phyloP scores from a whole-genome alignment of 2,113 vertebrate species.

The Leucosticte australis region DNA sequence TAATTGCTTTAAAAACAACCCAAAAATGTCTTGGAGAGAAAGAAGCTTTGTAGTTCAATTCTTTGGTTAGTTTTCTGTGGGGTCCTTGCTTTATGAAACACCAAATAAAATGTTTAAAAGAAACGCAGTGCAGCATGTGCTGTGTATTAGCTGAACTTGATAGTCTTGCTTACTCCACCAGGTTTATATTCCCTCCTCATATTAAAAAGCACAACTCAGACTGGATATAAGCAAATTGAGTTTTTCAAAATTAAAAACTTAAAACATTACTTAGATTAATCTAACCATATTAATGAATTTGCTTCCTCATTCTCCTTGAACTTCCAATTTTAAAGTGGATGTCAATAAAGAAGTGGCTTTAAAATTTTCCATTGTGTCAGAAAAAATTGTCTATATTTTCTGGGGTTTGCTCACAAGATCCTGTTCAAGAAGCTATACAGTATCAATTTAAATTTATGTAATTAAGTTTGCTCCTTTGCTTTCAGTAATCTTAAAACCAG shows the following conservation, averaged over 20 bases:
- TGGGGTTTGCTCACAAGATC: neutral
- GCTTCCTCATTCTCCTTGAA: accelerated
- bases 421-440: neutral
- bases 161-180: neutral
- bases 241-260: neutral
- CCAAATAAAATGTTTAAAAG: neutral
- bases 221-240: neutral
- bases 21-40: neutral
- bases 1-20: conserved; percentile 65
- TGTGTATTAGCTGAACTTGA: neutral
- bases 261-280: neutral
- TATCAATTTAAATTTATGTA: neutral
- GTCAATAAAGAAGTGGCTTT: neutral
- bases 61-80: neutral
- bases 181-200: neutral
- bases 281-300: neutral
- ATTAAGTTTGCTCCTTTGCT: neutral
- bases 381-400: neutral
- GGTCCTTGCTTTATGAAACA: neutral
- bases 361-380: neutral
- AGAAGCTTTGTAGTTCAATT: neutral
- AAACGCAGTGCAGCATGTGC: neutral
- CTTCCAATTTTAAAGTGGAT: neutral
- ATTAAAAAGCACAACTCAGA: neutral
- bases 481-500: neutral